These are phyloP conservation scores for Leucozona laternaria DNA, from an alignment of 2,888 invertebrate species.

Conservation along the genomic window DNA sequence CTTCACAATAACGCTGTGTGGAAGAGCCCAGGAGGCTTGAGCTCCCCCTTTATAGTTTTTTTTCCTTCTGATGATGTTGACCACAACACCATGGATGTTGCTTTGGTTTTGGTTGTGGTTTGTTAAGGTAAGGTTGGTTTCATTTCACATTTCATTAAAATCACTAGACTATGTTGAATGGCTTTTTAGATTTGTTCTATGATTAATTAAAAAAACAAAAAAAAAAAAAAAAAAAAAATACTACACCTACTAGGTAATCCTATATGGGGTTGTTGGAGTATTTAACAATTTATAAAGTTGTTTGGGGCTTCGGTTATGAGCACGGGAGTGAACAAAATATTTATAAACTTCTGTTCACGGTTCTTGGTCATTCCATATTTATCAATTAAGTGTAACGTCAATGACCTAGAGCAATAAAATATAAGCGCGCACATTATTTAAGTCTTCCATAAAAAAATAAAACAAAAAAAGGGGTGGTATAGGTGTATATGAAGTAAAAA, in stretches of 20 bases:
- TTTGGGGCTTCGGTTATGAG: constrained; percentile 33
- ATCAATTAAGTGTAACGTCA: constrained; percentile 73
- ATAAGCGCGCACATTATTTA: constrained; percentile 49
- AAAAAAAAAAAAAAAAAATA: constrained; percentile 5
- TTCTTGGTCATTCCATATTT: constrained; percentile 72
- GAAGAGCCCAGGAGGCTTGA: not conserved
- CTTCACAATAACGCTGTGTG: not conserved
- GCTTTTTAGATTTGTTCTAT: constrained; percentile 71
- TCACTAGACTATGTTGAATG: constrained; percentile 75
- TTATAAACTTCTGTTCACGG: constrained; percentile 52
- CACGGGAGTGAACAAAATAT: not conserved
- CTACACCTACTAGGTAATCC: not conserved
- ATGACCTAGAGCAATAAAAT: constrained; percentile 73
- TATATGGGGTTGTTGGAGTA: constrained; percentile 2
- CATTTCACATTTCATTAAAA: constrained; percentile 73
- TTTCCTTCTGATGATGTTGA: constrained; percentile 10
- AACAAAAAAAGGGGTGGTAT: not conserved
- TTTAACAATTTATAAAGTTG: constrained; percentile 19
- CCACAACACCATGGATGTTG: constrained; percentile 37
- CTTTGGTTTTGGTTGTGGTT: constrained; percentile 2
- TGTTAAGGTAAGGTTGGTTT: constrained; percentile 40
- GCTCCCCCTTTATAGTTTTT: constrained; percentile 15
- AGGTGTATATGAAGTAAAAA: not conserved
- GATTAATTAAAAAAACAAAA: constrained; percentile 67
- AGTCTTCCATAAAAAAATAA: not conserved